Evolutionary conservation across 1,140 invertebrate species (phyloP).

Genomic region (Cyrtorhinus lividipennis): DNA sequence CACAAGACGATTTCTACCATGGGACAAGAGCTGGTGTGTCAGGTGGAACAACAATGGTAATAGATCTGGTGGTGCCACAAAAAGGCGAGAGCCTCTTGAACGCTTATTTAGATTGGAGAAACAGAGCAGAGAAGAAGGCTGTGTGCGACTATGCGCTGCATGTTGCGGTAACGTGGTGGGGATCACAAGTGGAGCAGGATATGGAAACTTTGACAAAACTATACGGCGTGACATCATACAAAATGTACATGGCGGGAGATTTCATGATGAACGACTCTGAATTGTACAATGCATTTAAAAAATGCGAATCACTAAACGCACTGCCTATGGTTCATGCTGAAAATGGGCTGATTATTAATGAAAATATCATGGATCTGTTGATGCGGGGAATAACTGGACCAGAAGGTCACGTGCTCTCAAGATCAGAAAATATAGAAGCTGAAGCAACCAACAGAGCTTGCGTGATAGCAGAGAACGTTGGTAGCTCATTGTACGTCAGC

Average conservation of each 20-base stretch:
- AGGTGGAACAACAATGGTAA: conserved; percentile 82
- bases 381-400: conserved; percentile 79
- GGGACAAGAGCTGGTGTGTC: conserved; percentile 72
- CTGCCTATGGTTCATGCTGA: conserved; percentile 93
- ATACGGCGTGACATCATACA: conserved; percentile 92
- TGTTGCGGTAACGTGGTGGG: conserved; percentile 85
- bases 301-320: conserved; percentile 64
- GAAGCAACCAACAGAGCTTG: conserved; percentile 93
- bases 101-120: conserved; percentile 79
- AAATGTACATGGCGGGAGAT: conserved; percentile 91
- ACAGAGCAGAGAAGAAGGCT: conserved; percentile 85
- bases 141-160: conserved; percentile 96
- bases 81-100: conserved; percentile 75
- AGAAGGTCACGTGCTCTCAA: conserved; percentile 89
- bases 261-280: conserved; percentile 88
- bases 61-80: conserved; percentile 77
- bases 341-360: conserved; percentile 85
- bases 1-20: conserved; percentile 77
- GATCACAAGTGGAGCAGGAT: conserved; percentile 57
- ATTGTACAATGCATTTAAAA: conserved; percentile 68
- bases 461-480: conserved; percentile 84
- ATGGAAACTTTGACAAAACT: conserved; percentile 63
- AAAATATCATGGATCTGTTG: conserved; percentile 76
- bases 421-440: conserved; percentile 95
- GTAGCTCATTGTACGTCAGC: conserved; percentile 82